phyloP scores from a whole-genome alignment of 2,888 invertebrate genomes.

The Agrenia bidenticulata region DNA sequence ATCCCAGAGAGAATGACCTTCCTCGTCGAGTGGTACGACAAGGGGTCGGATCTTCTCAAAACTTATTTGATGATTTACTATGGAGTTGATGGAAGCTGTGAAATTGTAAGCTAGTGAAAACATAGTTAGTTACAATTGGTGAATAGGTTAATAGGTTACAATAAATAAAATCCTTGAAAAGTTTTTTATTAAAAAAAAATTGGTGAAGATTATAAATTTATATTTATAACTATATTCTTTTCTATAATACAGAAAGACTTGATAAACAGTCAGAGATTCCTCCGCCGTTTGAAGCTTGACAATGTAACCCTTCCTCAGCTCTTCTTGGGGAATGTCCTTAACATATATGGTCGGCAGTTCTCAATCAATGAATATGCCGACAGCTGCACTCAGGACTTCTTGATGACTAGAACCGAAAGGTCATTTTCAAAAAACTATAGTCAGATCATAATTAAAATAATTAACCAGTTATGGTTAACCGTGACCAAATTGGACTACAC shows the following conservation, averaged over 20 bases:
- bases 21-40: constrained; percentile 82
- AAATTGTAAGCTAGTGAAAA: constrained; percentile 65
- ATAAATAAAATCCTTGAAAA: background rate
- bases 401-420: constrained; percentile 56
- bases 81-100: constrained; percentile 74
- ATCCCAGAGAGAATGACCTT: constrained; percentile 53
- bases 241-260: constrained; percentile 59
- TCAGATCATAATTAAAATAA: no score
- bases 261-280: constrained; percentile 56
- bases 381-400: constrained; percentile 55
- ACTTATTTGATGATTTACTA: constrained; percentile 76
- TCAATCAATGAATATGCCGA: constrained; percentile 58
- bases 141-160: background rate
- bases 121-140: background rate
- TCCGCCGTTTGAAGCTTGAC: constrained; percentile 56
- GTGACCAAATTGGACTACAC: background rate
- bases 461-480: background rate
- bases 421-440: constrained; percentile 47
- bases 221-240: constrained; percentile 28
- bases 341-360: constrained; percentile 57
- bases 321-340: constrained; percentile 57
- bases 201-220: background rate
- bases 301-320: constrained; percentile 55
- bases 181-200: constrained; percentile 1
- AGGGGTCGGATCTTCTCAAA: constrained; percentile 70